Evolutionary conservation across 1,140 invertebrate species (phyloP).

Genomic region (Calliphora vicina): DNA sequence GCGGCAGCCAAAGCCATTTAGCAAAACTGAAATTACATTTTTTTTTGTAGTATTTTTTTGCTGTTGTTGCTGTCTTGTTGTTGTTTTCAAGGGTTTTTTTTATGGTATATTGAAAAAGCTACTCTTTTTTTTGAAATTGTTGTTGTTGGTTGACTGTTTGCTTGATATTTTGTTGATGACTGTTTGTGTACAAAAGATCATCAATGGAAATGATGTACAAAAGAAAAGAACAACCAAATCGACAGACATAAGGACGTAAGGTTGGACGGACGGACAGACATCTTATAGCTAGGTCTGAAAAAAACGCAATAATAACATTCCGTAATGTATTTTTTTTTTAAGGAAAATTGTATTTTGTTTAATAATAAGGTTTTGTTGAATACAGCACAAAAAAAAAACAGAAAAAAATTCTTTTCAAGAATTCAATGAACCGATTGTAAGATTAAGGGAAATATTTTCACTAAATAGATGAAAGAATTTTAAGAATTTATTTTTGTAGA

Average conservation of each 20-base stretch:
- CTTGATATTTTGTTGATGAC: constrained; percentile 21
- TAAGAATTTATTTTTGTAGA: background rate
- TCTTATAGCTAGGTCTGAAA: background rate
- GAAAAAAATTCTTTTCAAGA: background rate
- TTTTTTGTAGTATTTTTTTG: background rate
- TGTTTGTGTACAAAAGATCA: constrained; percentile 21
- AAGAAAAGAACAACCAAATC: background rate
- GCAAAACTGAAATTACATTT: constrained; percentile 32
- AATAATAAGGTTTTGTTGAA: background rate
- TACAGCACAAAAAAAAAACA: no score
- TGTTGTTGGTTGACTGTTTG: background rate
- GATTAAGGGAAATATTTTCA: background rate
- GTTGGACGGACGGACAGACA: background rate
- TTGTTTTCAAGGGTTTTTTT: background rate
- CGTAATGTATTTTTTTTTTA: background rate
- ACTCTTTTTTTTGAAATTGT: background rate
- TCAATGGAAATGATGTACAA: constrained; percentile 28
- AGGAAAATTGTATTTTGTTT: background rate
- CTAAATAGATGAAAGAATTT: background rate
- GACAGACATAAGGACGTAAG: background rate
- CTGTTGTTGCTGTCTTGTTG: background rate
- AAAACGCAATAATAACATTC: background rate
- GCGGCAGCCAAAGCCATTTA: constrained; percentile 34
- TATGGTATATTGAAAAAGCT: background rate
- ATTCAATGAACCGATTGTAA: background rate